Evolutionary conservation across 2,888 invertebrate genomes (phyloP), one percentile per base, ranked within the genome.

Genomic region (Chydorus sphaericus): DNA sequence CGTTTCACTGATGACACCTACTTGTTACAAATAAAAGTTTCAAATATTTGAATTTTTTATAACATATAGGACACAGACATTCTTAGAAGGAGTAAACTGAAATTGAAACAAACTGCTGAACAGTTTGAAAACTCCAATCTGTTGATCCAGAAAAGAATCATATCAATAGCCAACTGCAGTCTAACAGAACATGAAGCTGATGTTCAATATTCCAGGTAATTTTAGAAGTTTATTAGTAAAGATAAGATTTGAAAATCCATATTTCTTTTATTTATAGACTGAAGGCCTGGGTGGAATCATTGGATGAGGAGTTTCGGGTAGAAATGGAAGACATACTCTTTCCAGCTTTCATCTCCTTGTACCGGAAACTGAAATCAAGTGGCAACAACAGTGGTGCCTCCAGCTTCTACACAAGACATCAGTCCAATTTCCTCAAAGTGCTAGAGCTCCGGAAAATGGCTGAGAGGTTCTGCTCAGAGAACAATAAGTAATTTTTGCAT

Each of bases 101-200:
- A 72, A 48, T 65, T 77, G 59, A 75, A 76, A 65, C 77, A 78
- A 67, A 79, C 66, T 65, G 78, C 75, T 63, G 82, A 79, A 68
- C 81, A 81, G 10, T 52, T 52, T 20, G 36, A 26, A 18, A 52
- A 36, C 20, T 52, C 26, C 3, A 23, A 33, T 14, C 11, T 20
- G 16, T 36, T 30, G 36, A 36, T 20, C 20, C 18, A 52, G 1
- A 26, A n/a, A n/a, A 39, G 20, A 6, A 36, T 52, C 1, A 36
- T 52, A 23, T 33, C 52, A 10, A 30, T 52, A 16, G 23, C 33
- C 14, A 36, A 36, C 33, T 14, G 18, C 7, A 31, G 16, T 18
- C 36, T 52, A 2, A 36, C 18, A 16, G 31, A 31, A 11, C 31
- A 52, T 20, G 52, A 52, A 31, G 52, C 52, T 7, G 52, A 52